phyloP scores from a whole-genome alignment of 2,797 vertebrate species.

The Trematomus bernacchii region DNA sequence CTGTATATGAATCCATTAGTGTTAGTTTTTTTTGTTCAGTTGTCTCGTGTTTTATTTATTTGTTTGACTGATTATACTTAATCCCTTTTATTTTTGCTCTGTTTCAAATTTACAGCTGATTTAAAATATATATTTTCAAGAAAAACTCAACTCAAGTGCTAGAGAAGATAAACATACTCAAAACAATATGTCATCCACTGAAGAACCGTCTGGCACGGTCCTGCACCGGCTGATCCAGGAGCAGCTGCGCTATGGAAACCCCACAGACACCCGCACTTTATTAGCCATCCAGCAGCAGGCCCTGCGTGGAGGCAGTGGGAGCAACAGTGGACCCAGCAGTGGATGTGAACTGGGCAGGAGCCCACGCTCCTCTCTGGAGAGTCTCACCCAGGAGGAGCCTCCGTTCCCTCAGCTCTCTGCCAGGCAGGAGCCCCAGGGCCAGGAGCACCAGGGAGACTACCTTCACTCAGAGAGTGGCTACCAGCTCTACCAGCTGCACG shows the following conservation, averaged over 20 bases:
- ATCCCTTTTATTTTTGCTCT: slow-evolving; percentile 21
- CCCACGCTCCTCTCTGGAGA: slow-evolving; percentile 92
- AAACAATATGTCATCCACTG: slow-evolving; percentile 91
- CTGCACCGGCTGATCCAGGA: slow-evolving; percentile 98
- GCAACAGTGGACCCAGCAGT: slow-evolving; percentile 88
- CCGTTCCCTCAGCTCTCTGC: slow-evolving; percentile 92
- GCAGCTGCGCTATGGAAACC: slow-evolving; percentile 97
- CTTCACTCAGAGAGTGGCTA: slow-evolving; percentile 91
- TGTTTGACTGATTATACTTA: slow-evolving; percentile 15
- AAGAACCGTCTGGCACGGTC: slow-evolving; percentile 96
- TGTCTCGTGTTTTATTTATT: background rate
- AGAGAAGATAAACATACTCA: slow-evolving; percentile 43
- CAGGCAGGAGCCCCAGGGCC: slow-evolving; percentile 97
- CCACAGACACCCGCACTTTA: slow-evolving; percentile 95
- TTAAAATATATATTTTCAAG: slow-evolving; percentile 23
- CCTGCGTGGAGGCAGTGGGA: slow-evolving; percentile 81
- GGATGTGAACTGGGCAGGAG: slow-evolving; percentile 82
- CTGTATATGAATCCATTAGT: background rate
- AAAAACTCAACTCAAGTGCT: slow-evolving; percentile 43
- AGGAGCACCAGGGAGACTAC: slow-evolving; percentile 95
- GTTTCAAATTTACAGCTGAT: slow-evolving; percentile 63
- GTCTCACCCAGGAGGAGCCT: slow-evolving; percentile 91
- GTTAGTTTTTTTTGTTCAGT: background rate
- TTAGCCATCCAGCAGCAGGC: slow-evolving; percentile 95
- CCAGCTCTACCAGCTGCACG: slow-evolving; percentile 88